Conservation (phyloP, 2,888 invertebrate genomes). For the Lacanobia oleracea region DNA sequence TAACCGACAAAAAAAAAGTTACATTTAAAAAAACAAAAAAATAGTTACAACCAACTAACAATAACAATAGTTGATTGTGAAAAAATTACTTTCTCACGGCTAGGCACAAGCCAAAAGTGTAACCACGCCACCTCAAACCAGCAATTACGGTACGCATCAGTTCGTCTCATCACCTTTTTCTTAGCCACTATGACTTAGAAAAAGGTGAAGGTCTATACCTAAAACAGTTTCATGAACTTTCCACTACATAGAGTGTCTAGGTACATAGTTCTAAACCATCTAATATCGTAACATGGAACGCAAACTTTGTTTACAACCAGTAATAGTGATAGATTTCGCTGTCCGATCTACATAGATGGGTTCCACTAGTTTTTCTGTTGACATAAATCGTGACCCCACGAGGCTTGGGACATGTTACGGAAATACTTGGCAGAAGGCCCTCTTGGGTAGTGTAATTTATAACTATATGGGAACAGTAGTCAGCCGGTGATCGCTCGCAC, state of each 20-base stretch:
- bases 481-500: conserved; percentile 61
- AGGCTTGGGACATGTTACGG: conserved; percentile 75
- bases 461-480: conserved; percentile 68
- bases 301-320: conserved; percentile 51
- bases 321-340: conserved; percentile 66
- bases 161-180: not conserved
- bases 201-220: no score
- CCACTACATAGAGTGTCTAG: not conserved
- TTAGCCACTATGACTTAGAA: no score
- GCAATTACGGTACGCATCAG: not conserved
- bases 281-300: conserved; percentile 10
- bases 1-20: no score
- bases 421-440: conserved; percentile 81
- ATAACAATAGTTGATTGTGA: no score
- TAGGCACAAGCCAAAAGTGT: not conserved
- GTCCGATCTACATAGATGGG: conserved; percentile 65
- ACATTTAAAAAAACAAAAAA: no score
- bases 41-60: no score
- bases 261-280: not conserved
- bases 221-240: not conserved
- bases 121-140: not conserved
- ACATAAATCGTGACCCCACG: conserved; percentile 82
- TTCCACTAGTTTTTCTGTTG: conserved; percentile 82
- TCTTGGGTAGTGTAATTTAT: conserved; percentile 82
- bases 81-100: not conserved